Base-by-base conservation (phyloP, 2,113 vertebrate species). In the Lophius piscatorius region DNA sequence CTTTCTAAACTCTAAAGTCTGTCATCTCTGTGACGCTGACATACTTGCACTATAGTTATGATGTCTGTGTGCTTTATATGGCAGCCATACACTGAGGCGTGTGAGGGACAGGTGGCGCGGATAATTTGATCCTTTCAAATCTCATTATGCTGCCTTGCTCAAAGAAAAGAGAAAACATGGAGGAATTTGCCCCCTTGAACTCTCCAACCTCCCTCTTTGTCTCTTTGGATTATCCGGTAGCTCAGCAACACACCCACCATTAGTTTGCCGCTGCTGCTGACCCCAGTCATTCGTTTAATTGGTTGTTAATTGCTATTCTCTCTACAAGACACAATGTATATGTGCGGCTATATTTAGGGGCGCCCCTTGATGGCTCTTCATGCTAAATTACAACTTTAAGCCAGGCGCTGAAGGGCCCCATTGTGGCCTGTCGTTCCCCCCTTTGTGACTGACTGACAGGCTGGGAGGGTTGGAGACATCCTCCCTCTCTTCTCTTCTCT, bases 381-480 rank as follows among this genome's bases (percentile, higher is more conserved):
- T 76, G 84, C 84, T 81, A 91, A 90, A 90, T 89, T 89, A 88
- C 88, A 90, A 88, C 90, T 90, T 92, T 92, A 89, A 88, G 78
- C 76, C 65, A 55, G 66, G 74, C 72, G 51, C 71, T 90, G 88
- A 91, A 89, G 87, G 89, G 87, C 89, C 84, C 88, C 83, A 88
- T 89, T 87, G 88, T 88, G 86, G 88, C 86, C 86, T 88, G 89
- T 90, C 86, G 84, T 85, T 87, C 80, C 58, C 78, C 84, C 74
- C 82, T 86, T 78, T 87, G 88, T 83, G 87, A 81, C 78, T 89
- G 90, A 91, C 87, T 91, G 90, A 84, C 85, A 85, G 66, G 83
- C 64, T 36, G 64, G 83, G 76, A 66, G 68, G 63, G 63, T 74
- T 57, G 48, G 65, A 60, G 67, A 64, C 68, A 54, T 56, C 42